phyloP scores from a whole-genome alignment of 2,797 vertebrate genomes.

The Xiphophorus birchmanni region DNA sequence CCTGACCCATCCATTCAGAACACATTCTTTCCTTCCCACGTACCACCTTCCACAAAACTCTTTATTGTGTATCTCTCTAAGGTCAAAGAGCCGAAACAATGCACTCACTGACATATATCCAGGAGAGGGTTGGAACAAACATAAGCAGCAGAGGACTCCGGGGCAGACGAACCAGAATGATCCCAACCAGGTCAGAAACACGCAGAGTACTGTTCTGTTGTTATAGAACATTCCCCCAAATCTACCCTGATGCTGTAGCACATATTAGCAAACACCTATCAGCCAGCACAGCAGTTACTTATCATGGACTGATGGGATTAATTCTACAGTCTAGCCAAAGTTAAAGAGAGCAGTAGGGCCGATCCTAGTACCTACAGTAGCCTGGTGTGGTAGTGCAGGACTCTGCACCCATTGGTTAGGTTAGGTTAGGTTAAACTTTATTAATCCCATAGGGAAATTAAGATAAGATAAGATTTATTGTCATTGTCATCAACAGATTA shows the following conservation, averaged over 20 bases:
- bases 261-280: not conserved
- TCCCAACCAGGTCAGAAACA: conserved; percentile 79
- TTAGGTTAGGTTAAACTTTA: too few species aligned
- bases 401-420: not conserved
- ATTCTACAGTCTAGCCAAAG: not conserved
- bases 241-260: not conserved
- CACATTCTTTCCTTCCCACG: not conserved
- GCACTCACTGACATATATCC: conserved; percentile 40
- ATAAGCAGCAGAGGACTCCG: conserved; percentile 83
- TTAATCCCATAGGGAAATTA: too few species aligned
- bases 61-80: conserved; percentile 17
- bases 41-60: not conserved
- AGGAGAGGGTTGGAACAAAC: conserved; percentile 80
- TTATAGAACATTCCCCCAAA: not conserved
- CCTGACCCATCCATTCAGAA: not conserved
- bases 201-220: not conserved
- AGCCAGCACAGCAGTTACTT: not conserved
- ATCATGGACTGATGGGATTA: not conserved
- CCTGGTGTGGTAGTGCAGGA: not conserved
- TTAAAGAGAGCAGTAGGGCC: not conserved
- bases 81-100: conserved; percentile 56
- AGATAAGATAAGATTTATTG: too few species aligned
- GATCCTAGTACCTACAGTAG: not conserved
- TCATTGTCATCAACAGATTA: too few species aligned
- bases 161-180: conserved; percentile 80